These are phyloP conservation scores for Allobates femoralis DNA, from an alignment of 2,797 vertebrate genomes.

Conservation along the genomic window DNA sequence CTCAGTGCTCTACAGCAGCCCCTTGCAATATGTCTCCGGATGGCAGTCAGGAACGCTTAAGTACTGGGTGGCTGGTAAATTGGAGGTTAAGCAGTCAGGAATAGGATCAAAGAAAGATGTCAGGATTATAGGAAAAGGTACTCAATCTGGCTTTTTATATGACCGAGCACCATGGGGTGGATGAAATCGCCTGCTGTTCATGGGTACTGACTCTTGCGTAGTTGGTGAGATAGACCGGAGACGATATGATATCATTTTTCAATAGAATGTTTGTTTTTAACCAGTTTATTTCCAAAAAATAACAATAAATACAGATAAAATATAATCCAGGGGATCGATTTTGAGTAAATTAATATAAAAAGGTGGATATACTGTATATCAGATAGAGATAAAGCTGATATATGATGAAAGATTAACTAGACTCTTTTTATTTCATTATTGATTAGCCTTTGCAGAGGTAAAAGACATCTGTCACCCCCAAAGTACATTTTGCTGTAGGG, in stretches of 20 bases:
- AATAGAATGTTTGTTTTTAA: not conserved
- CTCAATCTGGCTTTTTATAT: conserved; percentile 52
- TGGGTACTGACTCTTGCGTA: not conserved
- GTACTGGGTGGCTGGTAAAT: conserved; percentile 45
- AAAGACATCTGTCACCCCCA: too few species aligned
- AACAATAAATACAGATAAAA: not conserved
- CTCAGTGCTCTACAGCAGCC: not conserved
- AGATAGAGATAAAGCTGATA: too few species aligned
- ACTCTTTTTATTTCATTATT: too few species aligned
- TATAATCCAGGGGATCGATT: not conserved
- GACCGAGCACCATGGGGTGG: not conserved
- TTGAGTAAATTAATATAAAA: not conserved
- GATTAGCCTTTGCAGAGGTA: too few species aligned
- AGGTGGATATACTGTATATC: too few species aligned
- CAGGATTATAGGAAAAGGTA: conserved; percentile 20
- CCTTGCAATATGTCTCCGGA: not conserved
- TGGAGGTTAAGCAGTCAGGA: conserved; percentile 58
- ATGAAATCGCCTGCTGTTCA: not conserved
- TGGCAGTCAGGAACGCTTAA: conserved; percentile 34
- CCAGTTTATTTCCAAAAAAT: not conserved
- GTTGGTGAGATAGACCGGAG: not conserved
- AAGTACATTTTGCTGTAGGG: too few species aligned
- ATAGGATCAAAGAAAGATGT: conserved; percentile 48
- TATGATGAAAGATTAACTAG: too few species aligned
- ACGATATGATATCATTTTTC: not conserved